These are phyloP conservation scores for Phodopus roborovskii DNA, from an alignment of 2,113 vertebrate species.

Conservation along the genomic window DNA sequence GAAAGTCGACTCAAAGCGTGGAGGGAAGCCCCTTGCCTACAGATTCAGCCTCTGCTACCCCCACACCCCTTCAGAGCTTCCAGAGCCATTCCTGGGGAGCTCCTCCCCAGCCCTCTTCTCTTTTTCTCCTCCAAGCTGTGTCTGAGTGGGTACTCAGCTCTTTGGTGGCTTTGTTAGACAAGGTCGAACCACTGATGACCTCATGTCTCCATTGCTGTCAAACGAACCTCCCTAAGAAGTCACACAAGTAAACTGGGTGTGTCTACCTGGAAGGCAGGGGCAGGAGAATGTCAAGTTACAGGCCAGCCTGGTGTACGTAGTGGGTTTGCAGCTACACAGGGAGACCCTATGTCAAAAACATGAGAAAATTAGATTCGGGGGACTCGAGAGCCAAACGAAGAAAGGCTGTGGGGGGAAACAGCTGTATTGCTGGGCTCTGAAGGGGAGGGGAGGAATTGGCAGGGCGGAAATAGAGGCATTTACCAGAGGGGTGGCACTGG, in stretches of 20 bases:
- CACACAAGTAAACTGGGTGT: background rate
- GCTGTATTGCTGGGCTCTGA: background rate
- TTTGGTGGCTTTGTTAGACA: background rate
- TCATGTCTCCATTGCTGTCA: background rate
- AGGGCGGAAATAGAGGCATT: fast-evolving
- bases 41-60: background rate
- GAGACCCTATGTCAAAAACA: background rate
- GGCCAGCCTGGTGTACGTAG: background rate
- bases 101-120: no score
- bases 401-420: background rate
- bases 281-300: background rate
- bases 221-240: background rate
- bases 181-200: no score
- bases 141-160: background rate
- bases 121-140: background rate
- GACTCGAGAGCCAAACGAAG: background rate
- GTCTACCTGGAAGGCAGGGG: background rate
- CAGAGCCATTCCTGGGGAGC: background rate
- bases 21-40: no score
- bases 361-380: background rate
- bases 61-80: background rate
- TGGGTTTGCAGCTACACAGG: background rate
- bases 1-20: background rate
- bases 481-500: no score
- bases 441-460: background rate